Percentiles rank a stretch among this genome's conserved stretches.
These are phyloP conservation scores for Leiothrix lutea DNA, from an alignment of 2,113 vertebrate genomes.

Conservation along the genomic window DNA sequence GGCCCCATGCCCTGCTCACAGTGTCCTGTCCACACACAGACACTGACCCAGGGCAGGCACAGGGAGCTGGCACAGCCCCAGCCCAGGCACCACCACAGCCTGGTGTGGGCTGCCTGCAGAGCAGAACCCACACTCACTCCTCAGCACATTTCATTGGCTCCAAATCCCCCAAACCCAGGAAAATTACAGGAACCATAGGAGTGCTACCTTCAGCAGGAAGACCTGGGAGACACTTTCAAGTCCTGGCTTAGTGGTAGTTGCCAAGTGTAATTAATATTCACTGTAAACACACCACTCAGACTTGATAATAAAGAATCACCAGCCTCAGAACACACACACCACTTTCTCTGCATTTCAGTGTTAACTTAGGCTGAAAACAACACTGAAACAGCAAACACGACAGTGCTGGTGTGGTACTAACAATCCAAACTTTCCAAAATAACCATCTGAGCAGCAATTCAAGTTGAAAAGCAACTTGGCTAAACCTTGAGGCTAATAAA, in stretches of 20 bases:
- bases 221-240: conserved; percentile 22
- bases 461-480: conserved; percentile 65
- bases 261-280: conserved; percentile 64
- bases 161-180: neutral
- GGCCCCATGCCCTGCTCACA: neutral
- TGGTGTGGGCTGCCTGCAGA: neutral
- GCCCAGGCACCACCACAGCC: neutral
- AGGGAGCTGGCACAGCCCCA: neutral
- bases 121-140: neutral
- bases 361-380: conserved; percentile 44
- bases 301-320: conserved; percentile 57
- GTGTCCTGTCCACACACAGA: no score
- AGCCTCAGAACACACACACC: conserved; percentile 25
- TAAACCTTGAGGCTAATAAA: conserved; percentile 65
- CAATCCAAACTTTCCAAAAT: conserved; percentile 69
- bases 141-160: neutral
- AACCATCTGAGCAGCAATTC: conserved; percentile 65
- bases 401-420: conserved; percentile 1
- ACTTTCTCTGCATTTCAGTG: conserved; percentile 23
- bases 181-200: neutral
- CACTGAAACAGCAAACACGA: conserved; percentile 32
- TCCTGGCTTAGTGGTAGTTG: conserved; percentile 29
- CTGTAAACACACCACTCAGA: conserved; percentile 63
- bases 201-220: neutral
- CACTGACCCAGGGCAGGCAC: neutral